phyloP scores from a whole-genome alignment of 2,888 invertebrate species.

The Andrena minutula region DNA sequence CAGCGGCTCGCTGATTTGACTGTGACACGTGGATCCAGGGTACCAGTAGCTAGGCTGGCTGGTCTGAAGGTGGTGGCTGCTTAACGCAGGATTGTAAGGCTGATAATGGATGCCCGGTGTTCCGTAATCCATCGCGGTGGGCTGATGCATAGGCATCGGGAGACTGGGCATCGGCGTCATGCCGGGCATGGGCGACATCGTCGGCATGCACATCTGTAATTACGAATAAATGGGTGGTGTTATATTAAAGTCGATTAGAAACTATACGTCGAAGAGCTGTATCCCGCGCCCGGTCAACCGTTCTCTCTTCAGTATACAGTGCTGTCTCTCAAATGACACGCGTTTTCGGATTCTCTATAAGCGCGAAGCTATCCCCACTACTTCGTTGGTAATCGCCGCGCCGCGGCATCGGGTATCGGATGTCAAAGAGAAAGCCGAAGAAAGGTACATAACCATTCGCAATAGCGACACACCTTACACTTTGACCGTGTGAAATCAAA shows the following conservation, averaged over 20 bases:
- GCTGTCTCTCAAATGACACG: too few species aligned
- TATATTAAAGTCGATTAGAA: background rate
- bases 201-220: conserved; percentile 78
- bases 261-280: background rate
- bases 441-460: too few species aligned
- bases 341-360: too few species aligned
- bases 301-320: background rate
- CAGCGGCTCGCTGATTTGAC: conserved; percentile 74
- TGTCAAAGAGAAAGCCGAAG: too few species aligned
- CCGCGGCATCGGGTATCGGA: too few species aligned
- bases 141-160: conserved; percentile 77
- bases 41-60: conserved; percentile 77
- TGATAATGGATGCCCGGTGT: conserved; percentile 71
- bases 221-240: background rate
- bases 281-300: background rate
- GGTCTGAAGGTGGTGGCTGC: conserved; percentile 67
- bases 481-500: too few species aligned
- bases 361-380: too few species aligned
- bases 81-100: conserved; percentile 67
- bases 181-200: conserved; percentile 76
- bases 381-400: too few species aligned
- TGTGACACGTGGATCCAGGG: conserved; percentile 65
- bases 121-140: conserved; percentile 76
- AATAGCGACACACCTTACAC: too few species aligned
- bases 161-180: conserved; percentile 77